Conservation (phyloP, 2,797 vertebrate species). For the Chelonia mydas region DNA sequence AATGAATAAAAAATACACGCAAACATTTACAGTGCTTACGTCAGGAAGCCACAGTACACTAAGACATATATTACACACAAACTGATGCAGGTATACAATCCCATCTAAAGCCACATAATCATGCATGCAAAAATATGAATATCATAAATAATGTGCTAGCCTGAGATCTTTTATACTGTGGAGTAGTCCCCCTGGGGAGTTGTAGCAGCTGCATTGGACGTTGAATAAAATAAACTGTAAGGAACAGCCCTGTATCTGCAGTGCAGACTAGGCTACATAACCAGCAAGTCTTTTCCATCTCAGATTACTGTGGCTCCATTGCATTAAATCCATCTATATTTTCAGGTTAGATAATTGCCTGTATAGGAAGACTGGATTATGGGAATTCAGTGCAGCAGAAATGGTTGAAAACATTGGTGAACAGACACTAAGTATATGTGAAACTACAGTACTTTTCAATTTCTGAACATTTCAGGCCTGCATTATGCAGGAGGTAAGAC, state of each 20-base stretch:
- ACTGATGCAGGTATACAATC: background rate
- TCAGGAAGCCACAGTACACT: background rate
- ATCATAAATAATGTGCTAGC: background rate
- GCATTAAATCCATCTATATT: background rate
- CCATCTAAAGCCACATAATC: background rate
- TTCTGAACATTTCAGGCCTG: background rate
- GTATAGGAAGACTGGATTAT: background rate
- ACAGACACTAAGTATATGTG: background rate
- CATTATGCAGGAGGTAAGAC: background rate
- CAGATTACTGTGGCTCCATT: background rate
- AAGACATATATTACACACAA: background rate
- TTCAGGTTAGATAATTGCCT: background rate
- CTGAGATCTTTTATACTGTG: background rate
- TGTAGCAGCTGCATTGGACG: background rate
- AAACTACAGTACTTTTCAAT: background rate
- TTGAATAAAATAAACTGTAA: background rate
- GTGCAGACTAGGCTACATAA: background rate
- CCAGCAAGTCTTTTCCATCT: background rate
- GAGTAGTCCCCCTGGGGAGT: background rate
- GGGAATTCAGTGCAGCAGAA: background rate
- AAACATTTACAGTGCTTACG: fast-evolving
- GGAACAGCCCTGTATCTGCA: background rate
- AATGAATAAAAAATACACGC: fast-evolving
- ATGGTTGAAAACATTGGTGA: background rate
- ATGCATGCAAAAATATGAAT: background rate